phyloP scores from a whole-genome alignment of 2,113 vertebrate genomes.

The Gavialis gangeticus region DNA sequence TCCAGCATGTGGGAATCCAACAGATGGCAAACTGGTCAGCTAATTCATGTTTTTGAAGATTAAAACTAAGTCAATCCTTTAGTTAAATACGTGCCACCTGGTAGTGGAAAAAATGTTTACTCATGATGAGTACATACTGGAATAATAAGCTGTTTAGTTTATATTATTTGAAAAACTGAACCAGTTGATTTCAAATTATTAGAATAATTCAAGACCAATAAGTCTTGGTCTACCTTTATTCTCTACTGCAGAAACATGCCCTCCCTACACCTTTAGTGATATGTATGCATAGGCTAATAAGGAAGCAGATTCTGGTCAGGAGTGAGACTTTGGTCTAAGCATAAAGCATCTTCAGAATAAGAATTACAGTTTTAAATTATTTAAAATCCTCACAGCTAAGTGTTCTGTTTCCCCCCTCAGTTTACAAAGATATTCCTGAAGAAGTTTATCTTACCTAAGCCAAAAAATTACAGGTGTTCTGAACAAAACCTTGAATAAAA shows the following conservation, averaged over 20 bases:
- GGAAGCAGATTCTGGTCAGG: not conserved
- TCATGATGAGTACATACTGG: no score
- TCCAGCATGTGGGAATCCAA: no score
- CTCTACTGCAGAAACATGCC: not conserved
- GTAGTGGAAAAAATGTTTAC: not conserved
- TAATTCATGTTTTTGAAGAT: not conserved
- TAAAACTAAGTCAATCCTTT: not conserved
- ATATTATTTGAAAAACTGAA: fast-evolving
- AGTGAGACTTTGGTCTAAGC: not conserved
- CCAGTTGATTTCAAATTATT: not conserved
- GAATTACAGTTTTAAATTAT: not conserved
- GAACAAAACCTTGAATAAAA: not conserved
- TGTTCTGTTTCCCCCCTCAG: not conserved
- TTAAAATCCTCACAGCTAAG: not conserved
- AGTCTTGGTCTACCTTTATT: not conserved
- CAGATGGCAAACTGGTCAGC: no score
- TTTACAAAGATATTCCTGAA: not conserved
- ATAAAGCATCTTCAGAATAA: not conserved
- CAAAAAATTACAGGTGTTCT: not conserved
- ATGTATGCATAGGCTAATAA: not conserved
- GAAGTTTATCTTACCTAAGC: fast-evolving
- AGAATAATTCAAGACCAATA: not conserved
- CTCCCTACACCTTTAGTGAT: not conserved
- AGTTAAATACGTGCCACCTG: not conserved
- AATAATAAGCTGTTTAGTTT: not conserved